Evolutionary conservation across 2,113 vertebrate genomes (phyloP), one percentile per base, ranked within the genome.

Genomic region (Gallinago media): DNA sequence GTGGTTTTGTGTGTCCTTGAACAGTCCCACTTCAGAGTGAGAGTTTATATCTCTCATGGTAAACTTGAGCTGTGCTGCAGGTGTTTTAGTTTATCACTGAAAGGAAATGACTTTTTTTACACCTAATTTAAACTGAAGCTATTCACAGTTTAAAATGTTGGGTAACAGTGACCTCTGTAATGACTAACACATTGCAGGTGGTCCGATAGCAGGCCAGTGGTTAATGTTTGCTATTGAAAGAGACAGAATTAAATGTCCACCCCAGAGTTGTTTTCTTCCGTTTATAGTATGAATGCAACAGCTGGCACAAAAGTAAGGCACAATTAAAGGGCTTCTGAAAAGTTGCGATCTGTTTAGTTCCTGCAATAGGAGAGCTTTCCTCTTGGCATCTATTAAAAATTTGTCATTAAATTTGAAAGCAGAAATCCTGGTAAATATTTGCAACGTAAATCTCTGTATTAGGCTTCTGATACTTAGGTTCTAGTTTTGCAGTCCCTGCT

Each of bases 31-130:
- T 94, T 89, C 89, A 96, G 96, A 97, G 96, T 89, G 84, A 75
- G 92, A 85, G 91, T 97, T 97, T 97, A 95, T 94, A 92, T 97
- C 95, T 96, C 95, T 96, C 96, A 58, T 87, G 95, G 97, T 98
- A 98, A 98, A 98, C 96, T 88, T 98, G 98, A 98, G 98, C 98
- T 92, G 67, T 89, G 63, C 92, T 97, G 98, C 98, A 98, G 98
- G 98, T 98, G 98, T 98, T 98, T 97, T 97, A 98, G 98, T 99
- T 99, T 99, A 99, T 98, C 98, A 98, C 98, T 97, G 97, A 98
- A 98, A 99, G 99, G 99, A 99, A 99, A 99, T 99, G 99, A 99
- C 99, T 99, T 98, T 99, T 99, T 99, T 99, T 99, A 99, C 99
- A 99, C 99, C 99, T 99, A 99, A 99, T 99, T 99, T 99, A 99